Conservation (phyloP, 2,113 vertebrate species). For the Pygoscelis antarcticus region DNA sequence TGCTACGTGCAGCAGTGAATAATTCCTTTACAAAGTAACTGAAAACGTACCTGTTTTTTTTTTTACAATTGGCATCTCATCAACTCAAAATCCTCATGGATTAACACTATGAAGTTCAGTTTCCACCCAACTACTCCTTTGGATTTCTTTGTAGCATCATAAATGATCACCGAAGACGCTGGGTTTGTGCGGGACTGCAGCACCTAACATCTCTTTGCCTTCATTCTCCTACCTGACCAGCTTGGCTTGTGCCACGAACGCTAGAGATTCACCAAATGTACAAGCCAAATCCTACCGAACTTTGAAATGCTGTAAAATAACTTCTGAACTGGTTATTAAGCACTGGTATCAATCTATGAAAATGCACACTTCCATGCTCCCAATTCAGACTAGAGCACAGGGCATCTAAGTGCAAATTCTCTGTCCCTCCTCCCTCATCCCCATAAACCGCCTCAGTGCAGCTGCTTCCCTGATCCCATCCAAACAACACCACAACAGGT, state of each 20-base stretch:
- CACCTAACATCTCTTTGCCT: background rate
- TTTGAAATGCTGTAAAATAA: background rate
- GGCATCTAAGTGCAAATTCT: background rate
- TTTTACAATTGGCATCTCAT: background rate
- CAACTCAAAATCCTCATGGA: background rate
- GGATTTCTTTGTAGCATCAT: background rate
- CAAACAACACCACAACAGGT: background rate
- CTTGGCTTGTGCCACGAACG: background rate
- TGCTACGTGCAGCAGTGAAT: background rate
- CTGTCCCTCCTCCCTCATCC: background rate
- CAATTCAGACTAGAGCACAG: fast-evolving
- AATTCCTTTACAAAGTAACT: background rate
- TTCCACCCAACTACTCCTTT: background rate
- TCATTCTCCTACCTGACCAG: background rate
- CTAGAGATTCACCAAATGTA: background rate
- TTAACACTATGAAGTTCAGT: background rate
- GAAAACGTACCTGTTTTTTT: background rate
- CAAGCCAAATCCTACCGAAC: background rate
- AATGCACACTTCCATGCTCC: background rate
- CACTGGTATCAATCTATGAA: fast-evolving
- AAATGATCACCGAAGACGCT: background rate
- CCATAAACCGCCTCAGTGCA: background rate
- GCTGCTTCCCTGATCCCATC: background rate
- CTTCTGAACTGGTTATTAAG: background rate
- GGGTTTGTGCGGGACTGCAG: background rate